Evolutionary conservation across 92 coral and sea anemone species (phyloP).

Genomic region (Zoanthus sociatus): DNA sequence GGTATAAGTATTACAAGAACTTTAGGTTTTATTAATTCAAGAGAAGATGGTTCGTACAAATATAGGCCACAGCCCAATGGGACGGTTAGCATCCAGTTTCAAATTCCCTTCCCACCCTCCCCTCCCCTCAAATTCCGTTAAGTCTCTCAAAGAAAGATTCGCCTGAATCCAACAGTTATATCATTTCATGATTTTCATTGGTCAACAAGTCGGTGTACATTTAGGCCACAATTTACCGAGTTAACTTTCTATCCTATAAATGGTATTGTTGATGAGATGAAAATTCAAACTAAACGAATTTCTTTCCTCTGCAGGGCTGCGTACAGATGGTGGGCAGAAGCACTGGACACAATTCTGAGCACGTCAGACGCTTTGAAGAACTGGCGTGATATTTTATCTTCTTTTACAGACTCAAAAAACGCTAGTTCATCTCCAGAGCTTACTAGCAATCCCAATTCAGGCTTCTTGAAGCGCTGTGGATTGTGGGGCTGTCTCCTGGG

Average conservation of each 20-base stretch:
- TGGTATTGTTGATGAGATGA: neutral
- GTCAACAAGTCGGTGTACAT: neutral
- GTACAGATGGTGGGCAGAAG: constrained; percentile 96
- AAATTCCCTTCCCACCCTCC: no score
- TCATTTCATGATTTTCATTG: no score
- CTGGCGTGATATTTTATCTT: constrained; percentile 70
- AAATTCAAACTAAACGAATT: neutral
- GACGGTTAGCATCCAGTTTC: no score
- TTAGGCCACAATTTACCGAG: neutral
- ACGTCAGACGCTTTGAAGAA: constrained; percentile 70
- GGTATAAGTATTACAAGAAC: no score
- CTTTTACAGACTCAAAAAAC: constrained; percentile 12
- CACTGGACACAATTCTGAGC: constrained; percentile 87
- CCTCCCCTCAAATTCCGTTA: no score
- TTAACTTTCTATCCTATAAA: neutral
- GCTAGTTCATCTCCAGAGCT: constrained; percentile 37
- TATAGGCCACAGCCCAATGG: no score
- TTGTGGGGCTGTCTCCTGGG: constrained; percentile 97
- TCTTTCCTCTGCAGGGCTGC: constrained; percentile 68
- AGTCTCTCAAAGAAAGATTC: no score
- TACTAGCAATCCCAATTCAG: constrained; percentile 65
- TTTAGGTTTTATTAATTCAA: no score
- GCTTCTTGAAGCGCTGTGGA: constrained; percentile 88
- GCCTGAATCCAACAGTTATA: no score
- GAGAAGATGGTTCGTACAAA: no score